Evolutionary conservation across 2,113 vertebrate genomes (phyloP), one percentile per base, ranked within the genome.

Genomic region (Atlantisia rogersi): DNA sequence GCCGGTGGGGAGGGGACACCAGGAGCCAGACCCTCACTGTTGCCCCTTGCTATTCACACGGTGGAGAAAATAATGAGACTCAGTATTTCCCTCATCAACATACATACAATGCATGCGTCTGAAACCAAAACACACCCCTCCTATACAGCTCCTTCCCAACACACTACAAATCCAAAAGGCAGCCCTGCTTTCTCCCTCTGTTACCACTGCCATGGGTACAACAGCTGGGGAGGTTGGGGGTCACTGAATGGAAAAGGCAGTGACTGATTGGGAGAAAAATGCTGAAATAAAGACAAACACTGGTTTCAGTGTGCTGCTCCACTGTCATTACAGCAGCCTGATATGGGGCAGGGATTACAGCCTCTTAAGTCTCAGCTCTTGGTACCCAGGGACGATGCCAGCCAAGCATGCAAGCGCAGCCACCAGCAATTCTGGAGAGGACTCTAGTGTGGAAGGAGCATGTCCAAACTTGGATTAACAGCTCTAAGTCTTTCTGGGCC

Each of bases 1-100:
- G 40, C 1, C 2, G 1, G 29, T 9, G 56, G 20, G 52, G 10
- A 55, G 32, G 48, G 35, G 82, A 31, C 7, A 2, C 8, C 11
- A 3, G 37, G 53, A 78, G 11, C 22, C 74, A 44, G 42, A 2
- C 60, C 18, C 75, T 15, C 70, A 19, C 8, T 4, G 2, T 3
- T 1, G 12, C 37, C 37, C 40, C n/a, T 74, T 26, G 8, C 28
- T 29, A 15, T 32, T 32, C 4, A 11, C 42, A 22, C 0, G 0
- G 32, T 24, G 20, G 9, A 73, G 35, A 46, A 78, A 68, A 62
- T 18, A 37, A 21, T 1, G 4, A 22, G 37, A 31, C 9, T 50
- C n/a, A 3, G 0, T 37, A 7, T 16, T n/a, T 88, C 37, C 52
- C 35, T 53, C 42, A 19, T 6, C 25, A 26, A 26, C 22, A 29